phyloP scores from a whole-genome alignment of 2,113 vertebrate genomes.

The Strix uralensis region DNA sequence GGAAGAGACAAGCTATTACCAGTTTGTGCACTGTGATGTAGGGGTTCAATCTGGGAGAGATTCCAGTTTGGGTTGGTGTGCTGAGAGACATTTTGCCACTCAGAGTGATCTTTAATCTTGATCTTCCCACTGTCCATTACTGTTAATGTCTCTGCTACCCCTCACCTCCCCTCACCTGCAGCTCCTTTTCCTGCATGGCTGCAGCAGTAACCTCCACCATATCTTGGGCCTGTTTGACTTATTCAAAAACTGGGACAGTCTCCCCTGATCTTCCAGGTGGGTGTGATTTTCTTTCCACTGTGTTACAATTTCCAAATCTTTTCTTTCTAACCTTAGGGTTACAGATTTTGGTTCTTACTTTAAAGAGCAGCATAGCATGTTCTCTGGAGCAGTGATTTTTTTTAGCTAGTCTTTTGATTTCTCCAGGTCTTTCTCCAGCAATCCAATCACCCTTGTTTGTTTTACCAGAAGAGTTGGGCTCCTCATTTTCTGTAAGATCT shows the following conservation, averaged over 20 bases:
- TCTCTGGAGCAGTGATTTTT: neutral
- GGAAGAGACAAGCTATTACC: neutral
- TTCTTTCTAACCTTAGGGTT: neutral
- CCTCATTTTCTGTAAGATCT: neutral
- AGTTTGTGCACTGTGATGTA: neutral
- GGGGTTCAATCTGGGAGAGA: neutral
- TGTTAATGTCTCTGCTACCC: neutral
- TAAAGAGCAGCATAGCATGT: neutral
- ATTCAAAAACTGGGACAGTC: neutral
- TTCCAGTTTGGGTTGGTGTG: neutral
- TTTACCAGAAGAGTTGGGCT: neutral
- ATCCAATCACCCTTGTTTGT: neutral
- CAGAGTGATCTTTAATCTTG: neutral
- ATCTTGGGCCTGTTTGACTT: neutral
- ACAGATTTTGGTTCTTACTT: neutral
- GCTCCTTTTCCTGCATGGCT: neutral
- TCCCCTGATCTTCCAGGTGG: neutral
- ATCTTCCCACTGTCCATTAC: neutral
- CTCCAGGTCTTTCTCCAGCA: neutral
- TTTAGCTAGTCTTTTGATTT: neutral
- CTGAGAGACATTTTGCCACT: neutral
- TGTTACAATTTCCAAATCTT: neutral
- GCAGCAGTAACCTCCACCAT: neutral
- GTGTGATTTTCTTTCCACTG: neutral
- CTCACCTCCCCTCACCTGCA: accelerated